Evolutionary conservation across 2,888 invertebrate species (phyloP), one percentile per base, ranked within the genome.

Genomic region (Xylota sylvarum): DNA sequence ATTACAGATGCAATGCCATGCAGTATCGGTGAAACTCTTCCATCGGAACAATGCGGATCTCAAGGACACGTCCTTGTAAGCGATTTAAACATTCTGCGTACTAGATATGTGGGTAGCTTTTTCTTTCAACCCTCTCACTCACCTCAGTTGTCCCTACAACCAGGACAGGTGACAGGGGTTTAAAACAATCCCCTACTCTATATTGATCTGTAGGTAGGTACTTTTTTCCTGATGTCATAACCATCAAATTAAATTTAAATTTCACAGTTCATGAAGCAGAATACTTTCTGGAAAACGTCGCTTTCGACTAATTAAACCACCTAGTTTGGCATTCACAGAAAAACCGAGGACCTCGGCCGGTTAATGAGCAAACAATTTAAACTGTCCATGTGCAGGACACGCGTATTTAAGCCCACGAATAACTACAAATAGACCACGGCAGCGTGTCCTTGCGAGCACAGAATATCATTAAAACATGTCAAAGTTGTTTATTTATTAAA

Each of bases 341-440:
- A 62, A 50, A 60, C 6, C 35, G 17, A 27, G 1, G 6, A 74
- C 17, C 30, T 14, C 35, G 9, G 7, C 32, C 48, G n/a, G 30
- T 67, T 77, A 77, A 77, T 67, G 67, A 77, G 58, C 67, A 76
- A 76, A 77, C 50, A 67, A 46, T 43, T 46, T 65, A 65, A 65
- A 55, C 32, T 46, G 32, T 14, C 46, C 74, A 55, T 43, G 6
- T 40, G 40, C 37, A 19, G 40, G 9, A 14, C 62, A 19, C 32
- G 32, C 23, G 5, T 12, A 50, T 7, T 52, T 40, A 37, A 64
- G 23, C 50, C 37, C 46, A 40, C 37, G 19, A 50, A 43, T 32
- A 19, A 0, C 40, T 12, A 40, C 40, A 40, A 43, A 14, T 1
- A 43, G 43, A 43, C 43, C 14, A n/a, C 3, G n/a, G 23, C 23